phyloP scores from a whole-genome alignment of 2,888 invertebrate species.

The Polietes domitor region DNA sequence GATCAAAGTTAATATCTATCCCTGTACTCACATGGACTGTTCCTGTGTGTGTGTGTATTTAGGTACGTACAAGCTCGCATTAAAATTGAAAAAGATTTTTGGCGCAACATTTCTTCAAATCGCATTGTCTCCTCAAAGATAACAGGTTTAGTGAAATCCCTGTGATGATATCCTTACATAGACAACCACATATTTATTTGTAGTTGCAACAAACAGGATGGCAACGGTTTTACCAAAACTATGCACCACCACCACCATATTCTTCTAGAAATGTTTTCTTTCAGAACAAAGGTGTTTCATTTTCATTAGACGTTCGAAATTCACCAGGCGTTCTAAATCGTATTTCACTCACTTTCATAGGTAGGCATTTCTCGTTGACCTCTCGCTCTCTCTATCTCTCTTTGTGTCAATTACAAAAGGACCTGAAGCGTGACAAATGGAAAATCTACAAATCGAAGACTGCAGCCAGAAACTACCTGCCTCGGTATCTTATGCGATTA shows the following conservation, averaged over 20 bases:
- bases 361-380: conserved; percentile 15
- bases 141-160: conserved; percentile 37
- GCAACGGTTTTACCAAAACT: not conserved
- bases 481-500: conserved; percentile 11
- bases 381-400: too few relatives aligned
- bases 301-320: not conserved
- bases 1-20: too few relatives aligned
- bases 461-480: conserved; percentile 34
- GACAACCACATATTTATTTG: conserved; percentile 21
- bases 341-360: conserved; percentile 44
- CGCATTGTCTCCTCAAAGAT: not conserved
- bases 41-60: too few relatives aligned
- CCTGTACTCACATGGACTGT: too few relatives aligned
- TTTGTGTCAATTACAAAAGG: conserved; percentile 18
- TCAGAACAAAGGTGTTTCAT: not conserved
- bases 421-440: conserved; percentile 43
- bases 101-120: not conserved
- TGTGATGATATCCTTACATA: conserved; percentile 24
- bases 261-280: too few relatives aligned
- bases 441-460: not conserved
- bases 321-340: not conserved
- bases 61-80: too few relatives aligned
- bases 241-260: not conserved
- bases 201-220: not conserved
- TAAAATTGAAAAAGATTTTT: not conserved